Base-by-base conservation (phyloP, 2,797 vertebrate genomes). In the Pangasius larnaudii region DNA sequence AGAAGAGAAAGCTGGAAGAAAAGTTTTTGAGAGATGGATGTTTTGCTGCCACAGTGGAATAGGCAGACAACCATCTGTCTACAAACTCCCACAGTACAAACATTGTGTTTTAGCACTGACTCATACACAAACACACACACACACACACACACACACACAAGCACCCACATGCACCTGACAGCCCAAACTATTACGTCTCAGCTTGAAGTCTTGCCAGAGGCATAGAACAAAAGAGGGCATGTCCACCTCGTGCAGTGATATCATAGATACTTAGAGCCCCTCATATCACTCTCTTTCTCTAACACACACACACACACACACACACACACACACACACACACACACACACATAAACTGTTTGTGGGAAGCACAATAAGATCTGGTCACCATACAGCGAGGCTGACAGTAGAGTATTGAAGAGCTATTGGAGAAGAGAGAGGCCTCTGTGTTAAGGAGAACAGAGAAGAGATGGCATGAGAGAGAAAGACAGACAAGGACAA, bases 61-160 rank as follows among this genome's bases (percentile, higher is more conserved):
- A 92, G 92, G 90, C 89, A 92, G 92, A 93, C 75, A 81, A 94
- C 95, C 96, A 96, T 96, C 95, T 96, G 96, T 96, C 95, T 93
- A 92, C 93, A 92, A 92, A 90, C 90, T 93, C 92, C 92, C 94
- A 95, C 94, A 95, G 94, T 93, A 95, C 94, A 95, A 95, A 96
- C 96, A 95, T 93, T 96, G 95, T 95, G 92, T 92, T 90, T 88
- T 90, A 91, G 87, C 58, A 88, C 89, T 91, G 84, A 91, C 86
- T 86, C 75, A 36, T 3, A 88, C 80, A 83, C 58, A 53, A 86
- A 69, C 89, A 36, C 67, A 88, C 39, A 39, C 39, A 39, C 39
- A 39, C 39, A 39, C 39, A 3, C 89, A 36, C 67, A 88, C 81
- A 81, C 56, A 71, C 18, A 87, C 71, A 83, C 58, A 46, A 87